A percentile compares a stretch with the other conserved stretches of the same genome.
Conservation (phyloP, 2,797 vertebrate genomes). For the Periparus ater region DNA sequence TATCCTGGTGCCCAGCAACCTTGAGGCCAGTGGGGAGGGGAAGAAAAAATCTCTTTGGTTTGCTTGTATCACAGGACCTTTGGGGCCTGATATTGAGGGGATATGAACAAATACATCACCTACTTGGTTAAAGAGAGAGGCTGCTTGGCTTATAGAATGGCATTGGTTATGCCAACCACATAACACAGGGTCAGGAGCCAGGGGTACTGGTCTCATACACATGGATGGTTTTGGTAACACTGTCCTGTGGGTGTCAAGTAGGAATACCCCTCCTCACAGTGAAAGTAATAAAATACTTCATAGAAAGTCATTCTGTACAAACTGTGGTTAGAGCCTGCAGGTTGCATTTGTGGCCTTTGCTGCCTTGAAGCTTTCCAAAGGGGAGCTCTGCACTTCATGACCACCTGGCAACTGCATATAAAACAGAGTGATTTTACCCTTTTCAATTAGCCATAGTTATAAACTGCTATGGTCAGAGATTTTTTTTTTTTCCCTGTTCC, state of each 20-base stretch:
- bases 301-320: not conserved
- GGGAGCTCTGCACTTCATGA: not conserved
- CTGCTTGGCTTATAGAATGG: not conserved
- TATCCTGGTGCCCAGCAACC: not conserved
- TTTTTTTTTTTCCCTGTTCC: not conserved
- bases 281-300: not conserved
- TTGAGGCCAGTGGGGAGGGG: not conserved
- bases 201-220: not conserved
- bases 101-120: not conserved
- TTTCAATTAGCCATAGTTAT: not conserved
- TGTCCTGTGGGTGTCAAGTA: not conserved
- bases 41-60: not conserved
- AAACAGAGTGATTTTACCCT: not conserved
- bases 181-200: accelerated
- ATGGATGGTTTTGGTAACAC: not conserved
- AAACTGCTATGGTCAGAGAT: not conserved
- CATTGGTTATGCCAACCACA: not conserved
- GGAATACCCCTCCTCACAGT: not conserved
- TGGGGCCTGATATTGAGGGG: not conserved
- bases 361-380: not conserved
- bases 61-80: not conserved
- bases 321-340: not conserved
- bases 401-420: not conserved
- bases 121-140: not conserved
- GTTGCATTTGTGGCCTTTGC: not conserved